Percentiles rank a stretch among this genome's conserved stretches.
Evolutionary conservation across 2,797 vertebrate species (phyloP).

Genomic region (Percopsis omiscomaycus): DNA sequence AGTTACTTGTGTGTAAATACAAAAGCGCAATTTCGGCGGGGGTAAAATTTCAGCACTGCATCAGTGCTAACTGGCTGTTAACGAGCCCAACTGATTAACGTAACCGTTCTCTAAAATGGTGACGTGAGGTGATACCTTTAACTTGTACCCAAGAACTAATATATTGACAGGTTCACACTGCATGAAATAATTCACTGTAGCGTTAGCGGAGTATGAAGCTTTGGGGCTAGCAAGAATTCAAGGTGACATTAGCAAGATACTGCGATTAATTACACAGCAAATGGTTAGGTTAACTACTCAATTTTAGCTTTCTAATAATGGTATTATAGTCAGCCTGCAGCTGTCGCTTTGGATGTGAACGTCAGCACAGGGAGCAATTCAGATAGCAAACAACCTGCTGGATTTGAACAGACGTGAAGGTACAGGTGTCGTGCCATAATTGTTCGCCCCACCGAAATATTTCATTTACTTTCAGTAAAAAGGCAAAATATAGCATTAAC

Average conservation of each 20-base stretch:
- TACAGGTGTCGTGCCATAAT: neutral
- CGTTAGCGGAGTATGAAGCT: conserved; percentile 33
- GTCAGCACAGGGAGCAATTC: neutral
- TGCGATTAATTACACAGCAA: neutral
- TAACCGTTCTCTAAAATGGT: neutral
- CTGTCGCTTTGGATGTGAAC: neutral
- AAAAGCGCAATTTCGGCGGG: too few species aligned
- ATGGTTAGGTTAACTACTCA: neutral
- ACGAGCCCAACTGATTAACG: too few species aligned
- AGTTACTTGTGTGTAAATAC: too few species aligned
- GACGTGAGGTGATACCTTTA: neutral
- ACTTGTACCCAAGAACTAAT: neutral
- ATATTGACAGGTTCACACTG: conserved; percentile 41
- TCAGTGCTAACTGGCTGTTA: too few species aligned
- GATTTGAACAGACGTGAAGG: conserved; percentile 11
- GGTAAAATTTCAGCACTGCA: too few species aligned
- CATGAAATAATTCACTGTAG: conserved; percentile 11
- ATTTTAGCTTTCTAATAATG: neutral
- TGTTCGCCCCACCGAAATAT: too few species aligned
- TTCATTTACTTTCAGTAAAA: too few species aligned
- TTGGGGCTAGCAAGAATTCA: conserved; percentile 67
- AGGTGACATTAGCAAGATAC: conserved; percentile 77
- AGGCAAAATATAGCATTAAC: too few species aligned
- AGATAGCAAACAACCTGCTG: conserved; percentile 12
- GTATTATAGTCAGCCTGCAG: neutral